Conservation (phyloP, 2,888 invertebrate species). For the Celastrina argiolus region DNA sequence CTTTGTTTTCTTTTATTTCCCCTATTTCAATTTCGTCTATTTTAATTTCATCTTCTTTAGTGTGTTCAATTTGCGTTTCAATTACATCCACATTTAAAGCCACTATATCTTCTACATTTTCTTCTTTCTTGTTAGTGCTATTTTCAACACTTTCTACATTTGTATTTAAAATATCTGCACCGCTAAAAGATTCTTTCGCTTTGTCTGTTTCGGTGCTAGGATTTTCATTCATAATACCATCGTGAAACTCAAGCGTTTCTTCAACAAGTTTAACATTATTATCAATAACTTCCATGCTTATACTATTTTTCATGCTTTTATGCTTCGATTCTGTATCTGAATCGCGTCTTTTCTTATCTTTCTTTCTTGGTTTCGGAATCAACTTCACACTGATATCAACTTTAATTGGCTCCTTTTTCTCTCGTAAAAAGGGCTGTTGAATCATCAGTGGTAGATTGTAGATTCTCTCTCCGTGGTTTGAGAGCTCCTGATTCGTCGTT, state of each 20-base stretch:
- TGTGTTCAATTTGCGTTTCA: constrained; percentile 17
- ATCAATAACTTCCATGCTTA: constrained; percentile 68
- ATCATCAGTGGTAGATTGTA: constrained; percentile 73
- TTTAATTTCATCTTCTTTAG: constrained; percentile 16
- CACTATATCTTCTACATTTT: constrained; percentile 20
- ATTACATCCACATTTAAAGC: constrained; percentile 10
- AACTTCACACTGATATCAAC: constrained; percentile 87
- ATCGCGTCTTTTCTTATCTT: constrained; percentile 60
- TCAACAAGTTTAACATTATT: constrained; percentile 57
- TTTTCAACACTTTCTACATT: background rate
- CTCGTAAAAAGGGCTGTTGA: constrained; percentile 79
- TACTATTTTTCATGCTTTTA: constrained; percentile 60
- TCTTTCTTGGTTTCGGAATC: constrained; percentile 79
- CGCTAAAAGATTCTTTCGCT: constrained; percentile 26
- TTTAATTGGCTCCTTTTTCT: constrained; percentile 85
- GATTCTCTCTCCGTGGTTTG: constrained; percentile 61
- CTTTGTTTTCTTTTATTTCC: background rate
- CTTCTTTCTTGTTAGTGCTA: background rate
- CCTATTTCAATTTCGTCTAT: background rate
- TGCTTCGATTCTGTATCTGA: constrained; percentile 48
- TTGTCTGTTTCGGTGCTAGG: constrained; percentile 32
- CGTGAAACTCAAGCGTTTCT: constrained; percentile 54
- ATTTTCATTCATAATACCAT: constrained; percentile 41
- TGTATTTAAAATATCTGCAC: background rate
- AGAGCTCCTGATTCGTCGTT: constrained; percentile 75